phyloP scores from a whole-genome alignment of 2,888 invertebrate genomes.

The Esperia sulphurella region DNA sequence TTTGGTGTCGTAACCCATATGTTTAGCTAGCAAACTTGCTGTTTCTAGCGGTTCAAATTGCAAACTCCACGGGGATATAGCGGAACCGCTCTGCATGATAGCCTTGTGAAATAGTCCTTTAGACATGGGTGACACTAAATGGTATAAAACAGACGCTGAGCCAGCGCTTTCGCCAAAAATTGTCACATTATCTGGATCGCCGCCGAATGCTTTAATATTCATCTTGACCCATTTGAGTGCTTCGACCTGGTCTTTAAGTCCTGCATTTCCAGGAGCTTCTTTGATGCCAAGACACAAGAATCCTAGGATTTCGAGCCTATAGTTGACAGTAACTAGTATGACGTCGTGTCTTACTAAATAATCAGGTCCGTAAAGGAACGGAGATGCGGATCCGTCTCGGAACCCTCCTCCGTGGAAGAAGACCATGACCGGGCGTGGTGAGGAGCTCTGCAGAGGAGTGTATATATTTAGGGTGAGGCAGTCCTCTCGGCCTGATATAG shows the following conservation, averaged over 20 bases:
- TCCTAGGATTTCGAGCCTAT: slow-evolving; percentile 62
- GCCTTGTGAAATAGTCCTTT: slow-evolving; percentile 59
- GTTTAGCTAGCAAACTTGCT: slow-evolving; percentile 44
- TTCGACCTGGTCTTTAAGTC: slow-evolving; percentile 64
- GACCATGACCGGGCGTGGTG: slow-evolving; percentile 58
- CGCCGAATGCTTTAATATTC: slow-evolving; percentile 59
- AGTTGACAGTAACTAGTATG: slow-evolving; percentile 62
- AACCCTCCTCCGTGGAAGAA: slow-evolving; percentile 70
- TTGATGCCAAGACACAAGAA: slow-evolving; percentile 61
- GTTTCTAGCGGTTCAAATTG: slow-evolving; percentile 56
- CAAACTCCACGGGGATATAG: slow-evolving; percentile 59
- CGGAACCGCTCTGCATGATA: slow-evolving; percentile 65
- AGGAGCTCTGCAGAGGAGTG: slow-evolving; percentile 33
- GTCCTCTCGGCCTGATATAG: slow-evolving; percentile 50
- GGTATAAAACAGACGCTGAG: slow-evolving; percentile 56
- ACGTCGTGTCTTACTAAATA: slow-evolving; percentile 52
- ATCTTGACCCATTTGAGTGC: slow-evolving; percentile 57
- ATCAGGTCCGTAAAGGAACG: slow-evolving; percentile 59
- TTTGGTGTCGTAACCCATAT: slow-evolving; percentile 41
- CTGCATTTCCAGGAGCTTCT: slow-evolving; percentile 64
- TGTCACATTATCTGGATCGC: slow-evolving; percentile 59
- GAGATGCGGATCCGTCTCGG: slow-evolving; percentile 58
- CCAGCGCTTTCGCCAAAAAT: slow-evolving; percentile 73
- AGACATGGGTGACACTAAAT: slow-evolving; percentile 59
- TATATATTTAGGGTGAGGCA: slow-evolving; percentile 63